Conservation (phyloP, 1,140 invertebrate genomes). For the Potamilus streckersoni region DNA sequence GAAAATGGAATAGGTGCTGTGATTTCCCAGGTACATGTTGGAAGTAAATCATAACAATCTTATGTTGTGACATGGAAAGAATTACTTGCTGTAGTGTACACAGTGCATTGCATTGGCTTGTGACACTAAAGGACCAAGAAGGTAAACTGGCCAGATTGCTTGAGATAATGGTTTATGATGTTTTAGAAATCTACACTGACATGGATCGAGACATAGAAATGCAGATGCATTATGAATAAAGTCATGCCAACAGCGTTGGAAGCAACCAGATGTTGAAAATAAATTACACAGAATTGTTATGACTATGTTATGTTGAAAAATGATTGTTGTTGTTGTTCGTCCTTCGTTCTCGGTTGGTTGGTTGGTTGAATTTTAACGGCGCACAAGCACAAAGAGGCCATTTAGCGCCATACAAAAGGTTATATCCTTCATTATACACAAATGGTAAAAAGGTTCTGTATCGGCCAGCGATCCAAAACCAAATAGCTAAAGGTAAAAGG, state of each 20-base stretch:
- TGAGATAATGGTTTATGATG: slow-evolving; percentile 34
- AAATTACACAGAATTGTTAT: neutral
- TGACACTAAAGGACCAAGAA: neutral
- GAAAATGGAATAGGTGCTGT: slow-evolving; percentile 62
- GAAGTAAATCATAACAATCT: slow-evolving; percentile 1
- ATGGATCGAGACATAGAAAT: slow-evolving; percentile 38
- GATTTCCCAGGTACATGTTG: slow-evolving; percentile 53
- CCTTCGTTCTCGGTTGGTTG: too few relatives aligned
- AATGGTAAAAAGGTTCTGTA: too few relatives aligned
- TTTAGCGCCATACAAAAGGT: too few relatives aligned
- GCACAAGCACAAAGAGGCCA: too few relatives aligned
- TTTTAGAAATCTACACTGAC: slow-evolving; percentile 40
- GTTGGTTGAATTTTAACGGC: too few relatives aligned
- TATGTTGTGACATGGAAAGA: slow-evolving; percentile 12
- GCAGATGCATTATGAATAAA: slow-evolving; percentile 42
- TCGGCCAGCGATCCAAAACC: too few relatives aligned
- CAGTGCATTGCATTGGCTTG: neutral
- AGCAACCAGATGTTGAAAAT: neutral
- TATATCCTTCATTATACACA: too few relatives aligned
- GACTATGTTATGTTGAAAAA: neutral
- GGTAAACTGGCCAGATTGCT: slow-evolving; percentile 34
- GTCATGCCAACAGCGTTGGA: neutral
- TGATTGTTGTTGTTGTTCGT: too few relatives aligned
- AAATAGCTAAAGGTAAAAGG: too few relatives aligned
- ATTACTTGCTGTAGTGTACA: slow-evolving; percentile 28